Evolutionary conservation across 35 echinoderm and acorn worm species (phyloP).

Genomic region (Apostichopus parvimensis): DNA sequence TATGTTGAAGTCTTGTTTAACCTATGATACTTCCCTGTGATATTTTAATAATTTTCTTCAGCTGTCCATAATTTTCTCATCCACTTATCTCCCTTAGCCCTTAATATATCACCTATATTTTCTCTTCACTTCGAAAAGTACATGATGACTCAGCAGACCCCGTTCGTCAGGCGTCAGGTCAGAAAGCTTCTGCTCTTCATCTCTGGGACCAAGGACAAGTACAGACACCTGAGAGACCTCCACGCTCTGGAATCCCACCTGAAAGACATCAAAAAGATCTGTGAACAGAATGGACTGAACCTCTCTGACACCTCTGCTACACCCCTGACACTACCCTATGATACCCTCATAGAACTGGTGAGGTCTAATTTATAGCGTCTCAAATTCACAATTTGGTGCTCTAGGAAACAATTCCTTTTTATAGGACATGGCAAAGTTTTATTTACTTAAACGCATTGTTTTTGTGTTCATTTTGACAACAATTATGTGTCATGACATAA

Average conservation of each 20-base stretch:
- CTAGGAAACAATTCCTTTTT: too few species aligned
- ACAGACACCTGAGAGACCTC: constrained; percentile 87
- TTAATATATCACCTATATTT: too few species aligned
- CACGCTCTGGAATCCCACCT: constrained; percentile 93
- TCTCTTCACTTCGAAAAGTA: constrained; percentile 51
- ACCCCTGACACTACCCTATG: constrained; percentile 90
- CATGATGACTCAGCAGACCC: constrained; percentile 99
- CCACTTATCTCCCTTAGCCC: too few species aligned
- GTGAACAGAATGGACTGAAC: constrained; percentile 82
- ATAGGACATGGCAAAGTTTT: too few species aligned
- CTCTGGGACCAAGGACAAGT: constrained; percentile 95
- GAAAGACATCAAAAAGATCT: constrained; percentile 95
- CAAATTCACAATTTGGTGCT: too few species aligned
- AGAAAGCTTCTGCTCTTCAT: constrained; percentile 96
- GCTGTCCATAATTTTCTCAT: too few species aligned
- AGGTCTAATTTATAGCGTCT: constrained; percentile 3
- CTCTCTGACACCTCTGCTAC: constrained; percentile 54
- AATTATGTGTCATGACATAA: too few species aligned
- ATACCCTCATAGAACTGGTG: constrained; percentile 97
- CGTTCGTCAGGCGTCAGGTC: constrained; percentile 96
- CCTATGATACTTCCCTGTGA: too few species aligned
- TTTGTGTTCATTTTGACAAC: too few species aligned
- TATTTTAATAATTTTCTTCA: too few species aligned
- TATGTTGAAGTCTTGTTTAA: too few species aligned
- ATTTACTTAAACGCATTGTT: too few species aligned